Evolutionary conservation across 2,888 invertebrate species (phyloP), one percentile per base, ranked within the genome.

Genomic region (Alviniconcha strummeri): DNA sequence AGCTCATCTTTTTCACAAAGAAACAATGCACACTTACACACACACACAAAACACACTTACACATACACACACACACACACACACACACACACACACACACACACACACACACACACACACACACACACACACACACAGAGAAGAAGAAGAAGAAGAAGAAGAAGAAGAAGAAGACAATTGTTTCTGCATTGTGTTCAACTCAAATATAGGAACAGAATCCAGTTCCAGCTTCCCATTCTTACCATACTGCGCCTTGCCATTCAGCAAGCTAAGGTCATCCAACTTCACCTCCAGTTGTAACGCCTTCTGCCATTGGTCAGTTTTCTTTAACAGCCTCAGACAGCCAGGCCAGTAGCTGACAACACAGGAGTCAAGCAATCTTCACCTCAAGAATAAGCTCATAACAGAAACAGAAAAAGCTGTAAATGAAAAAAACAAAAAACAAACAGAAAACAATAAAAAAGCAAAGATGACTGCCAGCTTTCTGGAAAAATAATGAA

Each of bases 291-390:
- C 87, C 9, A 88, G 78, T 6, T 83, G 77, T 9, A 88, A 56
- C 67, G 87, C 84, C 55, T 86, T 86, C 57, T 85, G 64, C 84
- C 86, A 84, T 74, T 84, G 82, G n/a, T 85, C 81, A 13, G 83
- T 76, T 60, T 83, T 82, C 81, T 88, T 89, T 82, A 90, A 80
- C 57, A 90, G 80, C 76, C 76, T 85, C 71, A 91, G 80, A 82
- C 88, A 89, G 4, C 90, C 90, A 67, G 75, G 72, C 90, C 90
- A 91, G 82, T 89, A 89, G 13, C 91, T 91, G 80, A 54, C 60
- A 57, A 36, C 36, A 36, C 36, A 36, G 36, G 36, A 36, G 36
- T 36, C 36, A 36, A 36, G 36, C 36, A 36, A 36, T 36, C 3
- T 36, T 36, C 3, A 36, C 36, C 36, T 36, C 36, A 36, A 36